These are phyloP conservation scores for Cynocephalus volans DNA, from an alignment of 2,113 vertebrate species.

Conservation along the genomic window DNA sequence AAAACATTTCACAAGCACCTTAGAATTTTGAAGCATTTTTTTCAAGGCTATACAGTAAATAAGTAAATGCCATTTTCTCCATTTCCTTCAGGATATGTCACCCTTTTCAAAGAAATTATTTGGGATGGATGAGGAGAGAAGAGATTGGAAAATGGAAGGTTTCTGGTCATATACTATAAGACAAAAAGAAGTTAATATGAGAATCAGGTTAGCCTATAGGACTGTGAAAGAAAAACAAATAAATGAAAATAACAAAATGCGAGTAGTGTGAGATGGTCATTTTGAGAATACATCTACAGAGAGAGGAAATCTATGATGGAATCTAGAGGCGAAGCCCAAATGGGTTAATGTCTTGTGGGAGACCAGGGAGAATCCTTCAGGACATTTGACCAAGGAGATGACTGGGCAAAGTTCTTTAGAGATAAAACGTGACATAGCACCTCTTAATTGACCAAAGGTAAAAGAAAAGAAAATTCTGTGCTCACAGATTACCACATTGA, in stretches of 20 bases:
- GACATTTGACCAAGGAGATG: not conserved
- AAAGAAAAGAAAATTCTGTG: not conserved
- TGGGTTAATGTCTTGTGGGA: not conserved
- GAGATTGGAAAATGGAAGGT: not conserved
- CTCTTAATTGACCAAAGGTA: not conserved
- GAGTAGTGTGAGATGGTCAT: not conserved
- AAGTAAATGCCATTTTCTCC: slow-evolving; percentile 35
- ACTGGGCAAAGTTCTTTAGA: not conserved
- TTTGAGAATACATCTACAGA: slow-evolving; percentile 10
- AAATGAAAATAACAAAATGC: not conserved
- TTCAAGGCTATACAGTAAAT: not conserved
- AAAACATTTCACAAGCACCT: not conserved
- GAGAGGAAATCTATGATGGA: not conserved
- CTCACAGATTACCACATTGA: not conserved
- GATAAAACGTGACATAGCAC: not conserved
- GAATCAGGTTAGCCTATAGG: not conserved
- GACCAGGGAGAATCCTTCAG: not conserved
- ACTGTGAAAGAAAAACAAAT: slow-evolving; percentile 21
- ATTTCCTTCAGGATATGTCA: not conserved
- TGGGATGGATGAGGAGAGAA: slow-evolving; percentile 5
- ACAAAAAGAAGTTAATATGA: not conserved
- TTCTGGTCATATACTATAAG: slow-evolving; percentile 28
- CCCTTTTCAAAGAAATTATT: slow-evolving; percentile 54
- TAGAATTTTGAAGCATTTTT: not conserved
- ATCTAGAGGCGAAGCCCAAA: not conserved